A percentile compares a stretch with the other conserved stretches of the same genome.
These are phyloP conservation scores for Batillaria attramentaria DNA, from an alignment of 1,140 invertebrate genomes.

Conservation along the genomic window DNA sequence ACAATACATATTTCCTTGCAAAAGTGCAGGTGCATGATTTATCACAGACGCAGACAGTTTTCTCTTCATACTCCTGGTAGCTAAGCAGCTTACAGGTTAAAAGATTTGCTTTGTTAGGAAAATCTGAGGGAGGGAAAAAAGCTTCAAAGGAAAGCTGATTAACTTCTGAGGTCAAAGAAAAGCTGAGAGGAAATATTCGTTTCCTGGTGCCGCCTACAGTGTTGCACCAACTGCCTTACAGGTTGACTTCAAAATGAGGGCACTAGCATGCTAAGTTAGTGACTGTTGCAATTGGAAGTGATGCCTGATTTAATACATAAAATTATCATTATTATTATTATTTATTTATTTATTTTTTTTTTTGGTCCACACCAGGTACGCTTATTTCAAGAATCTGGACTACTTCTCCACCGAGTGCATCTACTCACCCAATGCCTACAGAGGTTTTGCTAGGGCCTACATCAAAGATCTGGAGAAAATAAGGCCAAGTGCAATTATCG, in stretches of 20 bases:
- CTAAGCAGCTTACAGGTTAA: too few species aligned
- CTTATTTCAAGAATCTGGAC: constrained; percentile 96
- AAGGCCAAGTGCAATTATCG: constrained; percentile 90
- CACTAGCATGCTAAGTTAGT: not conserved
- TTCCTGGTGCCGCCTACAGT: too few species aligned
- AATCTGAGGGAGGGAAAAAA: too few species aligned
- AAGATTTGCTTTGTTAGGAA: too few species aligned
- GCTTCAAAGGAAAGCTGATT: too few species aligned
- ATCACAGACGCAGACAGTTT: too few species aligned
- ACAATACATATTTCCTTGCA: too few species aligned
- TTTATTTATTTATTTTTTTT: not conserved
- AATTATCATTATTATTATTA: constrained; percentile 4
- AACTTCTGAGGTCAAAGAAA: too few species aligned
- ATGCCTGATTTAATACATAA: not conserved
- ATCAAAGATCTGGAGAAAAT: constrained; percentile 98
- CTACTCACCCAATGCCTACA: constrained; percentile 98
- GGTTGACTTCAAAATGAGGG: not conserved
- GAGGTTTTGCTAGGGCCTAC: constrained; percentile 92
- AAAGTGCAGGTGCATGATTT: too few species aligned
- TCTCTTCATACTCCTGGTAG: too few species aligned
- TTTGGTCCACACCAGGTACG: constrained; percentile 77
- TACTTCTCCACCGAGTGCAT: constrained; percentile 99
- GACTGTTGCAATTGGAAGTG: not conserved
- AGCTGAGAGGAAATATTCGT: too few species aligned
- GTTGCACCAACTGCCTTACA: too few species aligned